Evolutionary conservation across 2,113 vertebrate genomes (phyloP), one percentile per base, ranked within the genome.

Genomic region (Aegithalos caudatus): DNA sequence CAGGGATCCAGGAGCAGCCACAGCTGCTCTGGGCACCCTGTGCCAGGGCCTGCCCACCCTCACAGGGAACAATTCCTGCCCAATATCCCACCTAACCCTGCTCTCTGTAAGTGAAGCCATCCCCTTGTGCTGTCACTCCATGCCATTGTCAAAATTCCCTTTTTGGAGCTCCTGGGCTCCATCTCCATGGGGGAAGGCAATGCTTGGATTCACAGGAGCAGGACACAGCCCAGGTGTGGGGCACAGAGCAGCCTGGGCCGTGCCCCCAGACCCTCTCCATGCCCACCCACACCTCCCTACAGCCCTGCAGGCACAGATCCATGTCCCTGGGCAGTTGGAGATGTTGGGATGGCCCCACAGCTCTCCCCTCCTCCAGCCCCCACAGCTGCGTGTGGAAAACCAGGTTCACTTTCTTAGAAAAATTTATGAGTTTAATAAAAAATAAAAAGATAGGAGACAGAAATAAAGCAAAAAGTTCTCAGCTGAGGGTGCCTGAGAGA

Each of bases 151-250:
- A 19, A 2, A 56, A 57, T 31, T 28, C n/a, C 24, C 7, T 29
- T 31, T 15, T 31, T 15, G 33, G 28, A 44, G 60, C 14, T 64
- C 14, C 21, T 20, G 37, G 22, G 48, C 53, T 76, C 62, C 16
- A 4, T 22, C 62, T 72, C 28, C 27, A 15, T 9, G 0, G 0
- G 33, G 58, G n/a, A 61, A 12, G 0, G 2, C 35, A 7, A 37
- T 1, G 38, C 53, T 48, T 0, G 6, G 37, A 2, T 37, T 19
- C 0, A 3, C 47, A 9, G 0, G 23, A 19, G 40, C 57, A 23
- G 51, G 56, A 31, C 57, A 35, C 0, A 4, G 88, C 54, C 22
- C 7, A 12, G 54, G 33, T 3, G 4, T 44, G 58, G 40, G 12
- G 40, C 57, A 13, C 7, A 2, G 64, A 56, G 38, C 50, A 44